Evolutionary conservation across 2,113 vertebrate species (phyloP).

Genomic region (Panthera uncia): DNA sequence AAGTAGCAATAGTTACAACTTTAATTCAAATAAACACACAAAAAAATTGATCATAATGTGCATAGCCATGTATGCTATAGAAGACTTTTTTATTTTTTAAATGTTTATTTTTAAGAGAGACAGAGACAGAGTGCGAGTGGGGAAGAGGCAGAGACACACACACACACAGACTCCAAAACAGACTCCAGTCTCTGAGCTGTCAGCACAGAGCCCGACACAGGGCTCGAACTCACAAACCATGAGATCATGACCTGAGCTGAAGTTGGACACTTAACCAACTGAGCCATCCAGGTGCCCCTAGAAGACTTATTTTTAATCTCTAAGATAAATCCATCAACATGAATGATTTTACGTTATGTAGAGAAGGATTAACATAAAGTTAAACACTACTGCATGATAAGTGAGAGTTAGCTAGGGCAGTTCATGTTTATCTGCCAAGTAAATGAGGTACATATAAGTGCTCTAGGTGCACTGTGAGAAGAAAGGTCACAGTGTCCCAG

Average conservation of each 20-base stretch:
- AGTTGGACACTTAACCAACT: too few species aligned
- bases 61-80: neutral
- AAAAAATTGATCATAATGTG: neutral
- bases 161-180: too few species aligned
- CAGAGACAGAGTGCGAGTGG: too few species aligned
- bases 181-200: too few species aligned
- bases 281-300: neutral
- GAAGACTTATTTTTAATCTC: slow-evolving; percentile 7
- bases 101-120: too few species aligned
- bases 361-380: slow-evolving; percentile 16
- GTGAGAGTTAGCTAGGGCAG: neutral
- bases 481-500: neutral
- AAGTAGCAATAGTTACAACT: neutral
- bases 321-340: neutral
- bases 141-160: too few species aligned
- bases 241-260: too few species aligned
- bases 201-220: too few species aligned
- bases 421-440: neutral
- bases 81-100: slow-evolving; percentile 8
- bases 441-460: neutral
- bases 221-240: too few species aligned
- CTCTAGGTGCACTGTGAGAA: neutral
- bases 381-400: neutral
- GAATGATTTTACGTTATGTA: neutral
- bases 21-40: neutral